Evolutionary conservation across 2,888 invertebrate genomes (phyloP), one percentile per base, ranked within the genome.

Genomic region (Drosophila gaucha): DNA sequence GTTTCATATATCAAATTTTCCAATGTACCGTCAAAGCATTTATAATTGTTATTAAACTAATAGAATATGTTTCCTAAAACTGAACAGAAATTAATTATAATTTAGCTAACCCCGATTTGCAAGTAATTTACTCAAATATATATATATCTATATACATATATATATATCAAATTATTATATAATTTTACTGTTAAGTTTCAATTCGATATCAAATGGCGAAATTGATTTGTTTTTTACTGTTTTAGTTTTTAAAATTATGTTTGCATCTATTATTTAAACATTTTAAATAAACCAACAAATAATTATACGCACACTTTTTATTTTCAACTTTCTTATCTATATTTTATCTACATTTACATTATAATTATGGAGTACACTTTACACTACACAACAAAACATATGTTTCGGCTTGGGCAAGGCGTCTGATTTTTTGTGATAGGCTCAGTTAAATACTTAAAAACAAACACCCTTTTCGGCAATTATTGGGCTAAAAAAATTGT

Each of bases 1-100:
- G 80, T 78, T 80, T 72, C 80, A 74, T 69, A 73, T 79, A 82
- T 70, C 51, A 64, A 70, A 68, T 71, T 82, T 80, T 85, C 80
- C 87, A 86, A 87, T 88, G 86, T 86, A 86, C 86, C 88, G 87
- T 85, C 84, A 82, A 85, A 85, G 86, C 89, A 88, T 86, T 86
- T 86, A 86, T 86, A 79, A 78, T 88, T 88, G 84, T 88, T 88
- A 85, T 86, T 58, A 59, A 74, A 66, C 73, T 63, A 73, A 69
- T 70, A 76, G 83, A 59, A 67, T 67, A 72, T 66, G 68, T 75
- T 82, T 78, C 80, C 86, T 67, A 54, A 63, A 75, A 54, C 47
- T 28, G 36, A 67, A 51, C 47, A 67, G 43, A 63, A 64, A 65
- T 52, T 55, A 57, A 50, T 41, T 63, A 36, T 58, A 52, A 55